Evolutionary conservation across 2,797 vertebrate genomes (phyloP), one percentile per base, ranked within the genome.

Genomic region (Decapterus maruadsi): DNA sequence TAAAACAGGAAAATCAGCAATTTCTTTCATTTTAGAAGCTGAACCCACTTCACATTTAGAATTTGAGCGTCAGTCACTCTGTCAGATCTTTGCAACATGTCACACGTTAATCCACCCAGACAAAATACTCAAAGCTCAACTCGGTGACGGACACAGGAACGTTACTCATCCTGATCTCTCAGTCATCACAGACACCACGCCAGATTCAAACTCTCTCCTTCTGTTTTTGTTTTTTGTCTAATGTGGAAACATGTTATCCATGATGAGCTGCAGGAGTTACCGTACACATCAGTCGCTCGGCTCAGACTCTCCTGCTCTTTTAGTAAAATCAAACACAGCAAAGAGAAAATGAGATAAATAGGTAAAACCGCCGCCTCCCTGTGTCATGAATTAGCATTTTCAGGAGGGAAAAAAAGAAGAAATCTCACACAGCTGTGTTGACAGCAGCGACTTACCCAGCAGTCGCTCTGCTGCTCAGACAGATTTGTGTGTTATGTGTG

Each of bases 391-490:
- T 67, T 50, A 6, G 38, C 50, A 45, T 55, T 67, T 67, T 50
- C 1, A 34, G 31, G 68, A 17, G 58, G 26, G 34, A 46, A 76
- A 38, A 46, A 75, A 68, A 42, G 42, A 76, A 38, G 42, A 75
- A 68, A 46, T 59, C 50, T 17, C 14, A 7, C 55, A 57, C 4
- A 34, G 8, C 34, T 36, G 31, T 54, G 58, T 17, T 19, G 38
- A 66, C 22, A 17, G 8, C 0, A 11, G 31, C 31, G 22, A 45
- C 42, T 69, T 59, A 6, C 20, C 48, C 74, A 43, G 66, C 66
- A n/a, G 60, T 67, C 42, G 5, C 4, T 67, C 60, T 58, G 57
- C 64, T 31, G 72, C 78, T 78, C 9, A 5, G 58, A 6, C 67
- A 2, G 40, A 7, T 78, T 29, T 74, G 54, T 40, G 38, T 40